Conservation (phyloP, 2,797 vertebrate species). For the Hippoglossus hippoglossus region DNA sequence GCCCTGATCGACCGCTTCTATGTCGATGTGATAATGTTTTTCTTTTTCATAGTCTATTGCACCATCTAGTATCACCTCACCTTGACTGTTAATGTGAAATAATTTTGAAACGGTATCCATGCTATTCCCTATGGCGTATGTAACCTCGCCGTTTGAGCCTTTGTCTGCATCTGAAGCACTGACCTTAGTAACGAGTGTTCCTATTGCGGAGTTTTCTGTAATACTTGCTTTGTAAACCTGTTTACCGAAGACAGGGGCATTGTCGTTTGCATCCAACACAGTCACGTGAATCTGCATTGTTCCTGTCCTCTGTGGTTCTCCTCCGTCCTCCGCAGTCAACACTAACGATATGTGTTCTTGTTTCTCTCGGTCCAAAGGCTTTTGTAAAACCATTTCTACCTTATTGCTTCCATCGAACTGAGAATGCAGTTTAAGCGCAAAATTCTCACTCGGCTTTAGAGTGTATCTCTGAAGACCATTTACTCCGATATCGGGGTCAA, state of each 20-base stretch:
- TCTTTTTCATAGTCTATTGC: slow-evolving; percentile 74
- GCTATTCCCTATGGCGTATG: slow-evolving; percentile 58
- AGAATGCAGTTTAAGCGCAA: slow-evolving; percentile 58
- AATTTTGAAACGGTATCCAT: slow-evolving; percentile 38
- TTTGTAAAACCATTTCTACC: slow-evolving; percentile 77
- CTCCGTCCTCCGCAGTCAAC: slow-evolving; percentile 73
- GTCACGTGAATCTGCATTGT: slow-evolving; percentile 71
- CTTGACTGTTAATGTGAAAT: slow-evolving; percentile 52
- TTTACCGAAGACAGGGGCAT: slow-evolving; percentile 73
- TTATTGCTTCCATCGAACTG: slow-evolving; percentile 67
- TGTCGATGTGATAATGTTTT: slow-evolving; percentile 69
- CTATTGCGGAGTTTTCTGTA: slow-evolving; percentile 60
- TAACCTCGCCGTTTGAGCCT: slow-evolving; percentile 59
- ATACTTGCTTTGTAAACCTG: slow-evolving; percentile 69
- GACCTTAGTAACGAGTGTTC: slow-evolving; percentile 59
- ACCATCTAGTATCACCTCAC: slow-evolving; percentile 46
- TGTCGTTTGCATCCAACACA: slow-evolving; percentile 74
- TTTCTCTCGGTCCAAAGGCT: slow-evolving; percentile 72
- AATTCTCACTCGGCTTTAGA: slow-evolving; percentile 67
- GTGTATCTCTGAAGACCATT: slow-evolving; percentile 74
- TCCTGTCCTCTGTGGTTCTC: slow-evolving; percentile 69
- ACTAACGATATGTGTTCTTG: slow-evolving; percentile 56
- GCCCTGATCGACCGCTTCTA: slow-evolving; percentile 79
- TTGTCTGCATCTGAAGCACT: slow-evolving; percentile 75
- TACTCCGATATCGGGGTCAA: slow-evolving; percentile 66